These are phyloP conservation scores for Lasioglossum leucozonium DNA, from an alignment of 2,888 invertebrate species.

Conservation along the genomic window DNA sequence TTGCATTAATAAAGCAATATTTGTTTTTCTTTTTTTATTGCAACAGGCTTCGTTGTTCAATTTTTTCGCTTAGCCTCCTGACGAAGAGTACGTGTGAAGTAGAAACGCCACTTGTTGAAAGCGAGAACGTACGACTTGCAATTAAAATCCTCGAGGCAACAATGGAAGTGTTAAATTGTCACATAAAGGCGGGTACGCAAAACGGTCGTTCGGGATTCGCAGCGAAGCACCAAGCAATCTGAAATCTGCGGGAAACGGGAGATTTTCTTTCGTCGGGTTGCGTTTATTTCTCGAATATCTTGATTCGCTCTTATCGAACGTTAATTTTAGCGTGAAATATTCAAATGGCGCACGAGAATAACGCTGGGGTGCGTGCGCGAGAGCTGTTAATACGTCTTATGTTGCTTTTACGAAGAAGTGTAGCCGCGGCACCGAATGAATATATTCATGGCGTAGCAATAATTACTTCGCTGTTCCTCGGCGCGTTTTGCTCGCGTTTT, in stretches of 20 bases:
- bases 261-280: not conserved
- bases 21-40: not conserved
- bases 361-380: not conserved
- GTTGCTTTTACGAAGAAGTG: conserved; percentile 18
- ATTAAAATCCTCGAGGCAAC: conserved; percentile 2
- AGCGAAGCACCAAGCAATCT: not conserved
- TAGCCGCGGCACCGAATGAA: not conserved
- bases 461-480: conserved; percentile 4
- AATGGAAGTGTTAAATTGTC: not conserved
- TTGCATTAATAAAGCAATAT: not conserved
- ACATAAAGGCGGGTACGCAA: not conserved
- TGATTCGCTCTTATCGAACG: not conserved
- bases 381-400: not conserved
- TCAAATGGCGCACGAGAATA: not conserved
- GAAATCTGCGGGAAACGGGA: not conserved
- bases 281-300: not conserved
- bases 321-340: conserved; percentile 7
- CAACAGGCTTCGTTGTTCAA: not conserved
- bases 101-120: not conserved
- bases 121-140: not conserved
- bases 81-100: not conserved
- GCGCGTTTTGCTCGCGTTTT: conserved; percentile 13
- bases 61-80: not conserved
- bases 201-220: not conserved
- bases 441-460: not conserved